Percentiles rank a stretch among this genome's conserved stretches.
Conservation (phyloP, 2,113 vertebrate species). For the Glaucidium brasilianum region DNA sequence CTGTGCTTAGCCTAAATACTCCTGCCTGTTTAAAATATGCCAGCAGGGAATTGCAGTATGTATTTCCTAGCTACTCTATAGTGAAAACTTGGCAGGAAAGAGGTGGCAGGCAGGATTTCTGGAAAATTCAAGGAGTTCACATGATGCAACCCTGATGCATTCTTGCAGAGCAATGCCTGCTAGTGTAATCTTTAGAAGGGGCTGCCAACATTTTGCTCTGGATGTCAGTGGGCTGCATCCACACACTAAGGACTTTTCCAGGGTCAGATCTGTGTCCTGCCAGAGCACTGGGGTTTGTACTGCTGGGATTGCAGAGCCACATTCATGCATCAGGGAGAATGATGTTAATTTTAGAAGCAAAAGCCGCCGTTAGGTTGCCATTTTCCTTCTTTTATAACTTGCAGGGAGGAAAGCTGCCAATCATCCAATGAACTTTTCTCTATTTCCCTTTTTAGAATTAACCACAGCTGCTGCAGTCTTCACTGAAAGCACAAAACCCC, state of each 20-base stretch:
- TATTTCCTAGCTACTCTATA: neutral
- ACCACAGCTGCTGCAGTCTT: neutral
- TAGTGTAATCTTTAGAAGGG: neutral
- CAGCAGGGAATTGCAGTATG: neutral
- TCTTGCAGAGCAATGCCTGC: neutral
- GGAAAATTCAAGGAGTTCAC: neutral
- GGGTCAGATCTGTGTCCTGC: neutral
- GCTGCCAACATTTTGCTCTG: neutral
- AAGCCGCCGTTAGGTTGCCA: neutral
- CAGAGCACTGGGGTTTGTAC: neutral
- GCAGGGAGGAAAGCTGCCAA: neutral
- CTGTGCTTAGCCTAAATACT: neutral
- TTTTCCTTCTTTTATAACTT: neutral
- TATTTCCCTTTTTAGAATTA: neutral
- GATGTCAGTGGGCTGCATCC: neutral
- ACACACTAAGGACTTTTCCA: neutral
- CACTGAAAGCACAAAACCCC: neutral
- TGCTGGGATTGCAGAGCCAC: neutral
- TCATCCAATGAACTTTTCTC: neutral
- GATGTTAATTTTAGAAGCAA: neutral
- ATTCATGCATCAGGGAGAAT: neutral
- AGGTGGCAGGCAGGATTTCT: neutral
- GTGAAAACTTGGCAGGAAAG: neutral
- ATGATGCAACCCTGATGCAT: slow-evolving; percentile 42
- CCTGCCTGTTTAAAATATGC: neutral